A percentile compares a stretch with the other conserved stretches of the same genome.
Evolutionary conservation across 37 sponge, comb jelly and placozoan genomes (phyloP).

Genomic region (Crambe crambe): DNA sequence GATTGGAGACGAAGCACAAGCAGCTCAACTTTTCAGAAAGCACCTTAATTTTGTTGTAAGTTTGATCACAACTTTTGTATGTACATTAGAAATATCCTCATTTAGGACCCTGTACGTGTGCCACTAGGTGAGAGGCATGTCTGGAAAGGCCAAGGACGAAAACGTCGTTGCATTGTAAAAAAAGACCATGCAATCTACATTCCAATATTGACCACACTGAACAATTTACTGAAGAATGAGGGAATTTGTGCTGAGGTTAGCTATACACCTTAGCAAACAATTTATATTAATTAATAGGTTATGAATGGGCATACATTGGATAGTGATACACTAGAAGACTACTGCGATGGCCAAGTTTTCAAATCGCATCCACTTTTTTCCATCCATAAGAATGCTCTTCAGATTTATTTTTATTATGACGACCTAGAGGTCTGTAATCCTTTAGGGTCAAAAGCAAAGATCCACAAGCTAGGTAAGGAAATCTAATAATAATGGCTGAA

Average conservation of each 20-base stretch:
- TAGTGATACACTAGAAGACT: no score
- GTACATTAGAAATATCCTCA: background rate
- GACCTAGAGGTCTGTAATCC: no score
- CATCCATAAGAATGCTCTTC: no score
- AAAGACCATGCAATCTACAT: conserved; percentile 18
- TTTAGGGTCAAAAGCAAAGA: no score
- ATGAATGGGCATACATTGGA: no score
- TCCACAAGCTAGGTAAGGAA: no score
- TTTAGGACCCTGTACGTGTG: conserved; percentile 16
- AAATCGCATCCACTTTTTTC: no score
- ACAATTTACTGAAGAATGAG: conserved; percentile 8
- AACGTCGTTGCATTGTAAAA: background rate
- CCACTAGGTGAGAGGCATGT: conserved; percentile 9
- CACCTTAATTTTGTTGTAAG: conserved; percentile 31
- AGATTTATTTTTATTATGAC: no score
- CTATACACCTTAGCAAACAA: no score
- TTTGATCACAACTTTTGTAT: background rate
- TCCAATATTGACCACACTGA: conserved; percentile 19
- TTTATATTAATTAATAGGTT: no score
- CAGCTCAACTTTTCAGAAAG: conserved; percentile 9
- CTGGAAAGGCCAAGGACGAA: conserved; percentile 16
- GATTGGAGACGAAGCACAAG: conserved; percentile 18
- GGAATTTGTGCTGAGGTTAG: conserved; percentile 11
- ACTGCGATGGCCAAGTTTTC: no score
- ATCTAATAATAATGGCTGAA: no score